Evolutionary conservation across 2,797 vertebrate genomes (phyloP).

Genomic region (Rhynchotus rufescens): DNA sequence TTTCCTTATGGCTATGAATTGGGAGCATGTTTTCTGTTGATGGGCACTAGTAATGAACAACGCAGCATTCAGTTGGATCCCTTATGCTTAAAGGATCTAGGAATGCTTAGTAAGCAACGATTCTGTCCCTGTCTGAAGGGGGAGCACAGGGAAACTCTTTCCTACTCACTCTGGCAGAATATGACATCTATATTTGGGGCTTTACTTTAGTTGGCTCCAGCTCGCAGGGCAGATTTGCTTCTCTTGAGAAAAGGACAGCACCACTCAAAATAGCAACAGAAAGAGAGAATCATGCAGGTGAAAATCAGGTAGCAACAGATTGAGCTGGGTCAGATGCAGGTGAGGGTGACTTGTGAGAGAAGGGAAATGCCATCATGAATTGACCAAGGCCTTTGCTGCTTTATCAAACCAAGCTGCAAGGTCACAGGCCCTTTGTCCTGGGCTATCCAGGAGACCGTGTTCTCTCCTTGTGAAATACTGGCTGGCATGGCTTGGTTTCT

Average conservation of each 20-base stretch:
- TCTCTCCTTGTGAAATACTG: neutral
- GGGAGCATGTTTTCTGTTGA: slow-evolving; percentile 54
- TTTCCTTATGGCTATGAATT: slow-evolving; percentile 43
- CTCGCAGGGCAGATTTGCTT: neutral
- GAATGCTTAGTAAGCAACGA: slow-evolving; percentile 65
- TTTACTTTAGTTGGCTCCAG: slow-evolving; percentile 18
- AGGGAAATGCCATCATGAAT: neutral
- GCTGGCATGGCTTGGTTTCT: neutral
- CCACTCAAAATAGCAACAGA: neutral
- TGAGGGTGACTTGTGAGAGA: neutral
- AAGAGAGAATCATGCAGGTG: neutral
- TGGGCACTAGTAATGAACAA: slow-evolving; percentile 53
- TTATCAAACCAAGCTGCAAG: neutral
- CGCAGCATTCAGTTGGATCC: slow-evolving; percentile 55
- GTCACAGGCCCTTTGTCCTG: neutral
- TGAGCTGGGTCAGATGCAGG: neutral
- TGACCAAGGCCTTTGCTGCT: neutral
- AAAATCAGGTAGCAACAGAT: neutral
- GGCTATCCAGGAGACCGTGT: neutral
- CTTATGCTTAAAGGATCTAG: slow-evolving; percentile 61
- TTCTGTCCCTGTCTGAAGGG: slow-evolving; percentile 42
- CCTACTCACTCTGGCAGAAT: slow-evolving; percentile 19
- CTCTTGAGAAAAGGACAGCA: neutral
- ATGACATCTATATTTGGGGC: neutral
- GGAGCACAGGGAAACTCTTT: neutral